These are phyloP conservation scores for Porites cylindrica DNA, from an alignment of 92 coral and sea anemone species.

Conservation along the genomic window DNA sequence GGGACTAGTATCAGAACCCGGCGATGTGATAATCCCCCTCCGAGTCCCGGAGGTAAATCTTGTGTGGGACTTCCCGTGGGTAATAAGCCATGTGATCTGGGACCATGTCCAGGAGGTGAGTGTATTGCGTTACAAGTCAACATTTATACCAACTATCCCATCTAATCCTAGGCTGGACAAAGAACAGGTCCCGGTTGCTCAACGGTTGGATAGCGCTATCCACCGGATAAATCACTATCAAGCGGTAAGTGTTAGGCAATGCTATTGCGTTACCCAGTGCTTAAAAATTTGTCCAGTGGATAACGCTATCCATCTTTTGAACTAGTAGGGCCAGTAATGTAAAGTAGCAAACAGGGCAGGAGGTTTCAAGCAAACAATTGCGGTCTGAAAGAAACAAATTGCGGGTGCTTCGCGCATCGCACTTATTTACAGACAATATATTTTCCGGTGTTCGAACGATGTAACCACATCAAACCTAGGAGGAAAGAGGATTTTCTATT, in stretches of 20 bases:
- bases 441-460: neutral
- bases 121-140: too few relatives aligned
- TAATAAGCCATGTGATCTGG: conserved; percentile 4
- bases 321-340: too few relatives aligned
- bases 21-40: conserved; percentile 48
- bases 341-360: too few relatives aligned
- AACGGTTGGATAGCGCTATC: too few relatives aligned
- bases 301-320: too few relatives aligned
- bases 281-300: too few relatives aligned
- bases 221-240: too few relatives aligned
- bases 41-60: conserved; percentile 48
- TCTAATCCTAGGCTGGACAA: neutral
- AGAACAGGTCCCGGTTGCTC: neutral
- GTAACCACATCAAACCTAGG: neutral
- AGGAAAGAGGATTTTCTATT: neutral
- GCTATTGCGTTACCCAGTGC: too few relatives aligned
- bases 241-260: too few relatives aligned
- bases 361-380: neutral
- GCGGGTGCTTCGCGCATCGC: too few relatives aligned
- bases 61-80: conserved; percentile 39
- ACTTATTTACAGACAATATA: neutral
- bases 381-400: too few relatives aligned
- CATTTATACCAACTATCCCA: too few relatives aligned
- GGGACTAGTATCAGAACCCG: conserved; percentile 40
- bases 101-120: conserved; percentile 26